phyloP scores from a whole-genome alignment of 1,140 invertebrate genomes.

The Drosophila pectinifera region DNA sequence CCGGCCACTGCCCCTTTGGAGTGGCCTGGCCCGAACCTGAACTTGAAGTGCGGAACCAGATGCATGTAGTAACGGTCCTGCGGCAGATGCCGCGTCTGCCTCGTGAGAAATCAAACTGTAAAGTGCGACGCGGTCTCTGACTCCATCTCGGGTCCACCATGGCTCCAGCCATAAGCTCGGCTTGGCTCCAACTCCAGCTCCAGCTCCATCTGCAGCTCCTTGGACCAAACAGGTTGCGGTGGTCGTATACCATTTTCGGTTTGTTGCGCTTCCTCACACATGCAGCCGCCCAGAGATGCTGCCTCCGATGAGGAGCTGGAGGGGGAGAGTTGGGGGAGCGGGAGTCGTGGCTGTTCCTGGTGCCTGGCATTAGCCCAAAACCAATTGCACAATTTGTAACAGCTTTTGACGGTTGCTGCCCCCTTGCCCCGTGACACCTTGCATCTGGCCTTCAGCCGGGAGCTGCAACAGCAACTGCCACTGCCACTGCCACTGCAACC shows the following conservation, averaged over 20 bases:
- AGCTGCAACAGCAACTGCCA: conserved; percentile 42
- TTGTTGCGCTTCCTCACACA: conserved; percentile 61
- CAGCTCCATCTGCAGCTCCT: conserved; percentile 34
- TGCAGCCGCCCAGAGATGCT: conserved; percentile 21
- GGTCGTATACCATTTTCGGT: conserved; percentile 81
- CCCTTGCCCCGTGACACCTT: conserved; percentile 40
- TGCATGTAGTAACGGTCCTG: conserved; percentile 81
- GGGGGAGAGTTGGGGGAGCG: background rate
- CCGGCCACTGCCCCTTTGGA: conserved; percentile 13
- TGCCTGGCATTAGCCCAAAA: conserved; percentile 74
- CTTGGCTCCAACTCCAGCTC: conserved; percentile 17
- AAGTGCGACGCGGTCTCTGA: conserved; percentile 69
- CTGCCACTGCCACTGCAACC: conserved; percentile 12
- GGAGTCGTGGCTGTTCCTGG: conserved; percentile 13
- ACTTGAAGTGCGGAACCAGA: conserved; percentile 82
- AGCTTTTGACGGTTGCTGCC: conserved; percentile 70
- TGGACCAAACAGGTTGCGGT: conserved; percentile 77
- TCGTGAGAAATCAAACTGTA: conserved; percentile 83
- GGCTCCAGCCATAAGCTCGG: conserved; percentile 15
- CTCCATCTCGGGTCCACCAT: conserved; percentile 21
- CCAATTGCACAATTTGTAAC: conserved; percentile 82
- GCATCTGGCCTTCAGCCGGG: conserved; percentile 30
- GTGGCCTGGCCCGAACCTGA: conserved; percentile 64
- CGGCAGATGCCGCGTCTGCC: conserved; percentile 67
- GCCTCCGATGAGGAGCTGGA: conserved; percentile 18